Conservation (phyloP, 2,113 vertebrate genomes). For the Grus americana region DNA sequence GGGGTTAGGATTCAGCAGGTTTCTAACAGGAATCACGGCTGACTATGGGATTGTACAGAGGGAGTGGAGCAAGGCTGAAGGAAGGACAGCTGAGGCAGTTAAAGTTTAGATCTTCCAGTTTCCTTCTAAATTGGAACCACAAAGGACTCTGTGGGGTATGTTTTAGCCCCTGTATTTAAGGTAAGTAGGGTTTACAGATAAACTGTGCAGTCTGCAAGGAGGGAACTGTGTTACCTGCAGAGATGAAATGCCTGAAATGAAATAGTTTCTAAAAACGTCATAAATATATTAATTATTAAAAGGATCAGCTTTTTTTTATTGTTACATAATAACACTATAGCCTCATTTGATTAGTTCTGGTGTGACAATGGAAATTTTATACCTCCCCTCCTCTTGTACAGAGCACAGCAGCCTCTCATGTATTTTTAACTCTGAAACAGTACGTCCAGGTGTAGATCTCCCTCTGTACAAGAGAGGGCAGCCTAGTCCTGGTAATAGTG, state of each 20-base stretch:
- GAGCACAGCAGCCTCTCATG: background rate
- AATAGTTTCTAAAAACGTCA: background rate
- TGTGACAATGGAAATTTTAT: background rate
- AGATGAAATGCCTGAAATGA: background rate
- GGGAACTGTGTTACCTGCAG: background rate
- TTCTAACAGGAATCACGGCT: background rate
- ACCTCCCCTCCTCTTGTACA: background rate
- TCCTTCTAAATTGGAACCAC: background rate
- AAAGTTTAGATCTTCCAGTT: background rate
- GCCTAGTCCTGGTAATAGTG: background rate
- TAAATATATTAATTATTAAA: background rate
- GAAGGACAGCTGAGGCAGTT: background rate
- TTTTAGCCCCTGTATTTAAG: background rate
- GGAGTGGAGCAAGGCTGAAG: background rate
- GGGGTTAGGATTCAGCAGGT: background rate
- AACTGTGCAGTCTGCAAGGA: background rate
- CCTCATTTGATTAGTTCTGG: background rate
- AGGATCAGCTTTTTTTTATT: background rate
- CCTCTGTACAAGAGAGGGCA: slow-evolving; percentile 48
- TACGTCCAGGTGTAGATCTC: background rate
- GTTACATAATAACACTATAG: background rate
- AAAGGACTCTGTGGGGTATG: background rate
- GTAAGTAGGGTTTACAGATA: background rate
- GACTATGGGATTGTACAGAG: background rate
- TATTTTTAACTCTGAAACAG: background rate